These are phyloP conservation scores for Psilopsiagon aurifrons DNA, from an alignment of 2,113 vertebrate species.

Conservation along the genomic window DNA sequence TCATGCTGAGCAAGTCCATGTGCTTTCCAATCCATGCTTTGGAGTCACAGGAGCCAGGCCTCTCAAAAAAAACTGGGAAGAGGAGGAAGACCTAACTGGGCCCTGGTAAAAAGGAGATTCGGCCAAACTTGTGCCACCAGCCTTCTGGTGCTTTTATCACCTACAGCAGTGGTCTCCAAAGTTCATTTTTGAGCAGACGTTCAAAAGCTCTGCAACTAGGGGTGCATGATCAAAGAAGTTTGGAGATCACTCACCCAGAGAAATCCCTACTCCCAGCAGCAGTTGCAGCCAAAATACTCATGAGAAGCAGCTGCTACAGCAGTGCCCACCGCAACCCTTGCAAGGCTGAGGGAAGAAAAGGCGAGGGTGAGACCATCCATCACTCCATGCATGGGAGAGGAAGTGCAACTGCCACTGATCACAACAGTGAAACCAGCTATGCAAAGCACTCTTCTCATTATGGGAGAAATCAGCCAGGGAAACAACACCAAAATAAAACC, in stretches of 20 bases:
- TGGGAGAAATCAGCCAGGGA: neutral
- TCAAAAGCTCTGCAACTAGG: neutral
- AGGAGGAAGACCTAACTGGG: neutral
- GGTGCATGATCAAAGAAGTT: neutral
- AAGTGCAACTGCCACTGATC: neutral
- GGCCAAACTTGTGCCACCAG: neutral
- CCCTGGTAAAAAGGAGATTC: neutral
- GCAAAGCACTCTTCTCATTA: neutral
- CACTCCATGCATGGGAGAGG: neutral
- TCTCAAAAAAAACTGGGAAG: neutral
- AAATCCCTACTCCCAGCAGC: neutral
- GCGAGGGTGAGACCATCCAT: accelerated
- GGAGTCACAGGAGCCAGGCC: neutral
- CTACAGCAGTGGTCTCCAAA: neutral
- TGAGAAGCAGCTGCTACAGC: neutral
- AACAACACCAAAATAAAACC: neutral
- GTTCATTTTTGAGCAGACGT: neutral
- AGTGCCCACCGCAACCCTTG: neutral
- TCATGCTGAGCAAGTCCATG: neutral
- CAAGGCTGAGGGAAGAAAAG: neutral
- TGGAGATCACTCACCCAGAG: neutral
- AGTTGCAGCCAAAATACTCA: neutral
- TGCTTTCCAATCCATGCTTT: neutral
- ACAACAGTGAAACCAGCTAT: neutral
- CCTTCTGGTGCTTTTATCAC: neutral